Evolutionary conservation across 2,113 vertebrate genomes (phyloP).

Genomic region (Ranitomeya imitator): DNA sequence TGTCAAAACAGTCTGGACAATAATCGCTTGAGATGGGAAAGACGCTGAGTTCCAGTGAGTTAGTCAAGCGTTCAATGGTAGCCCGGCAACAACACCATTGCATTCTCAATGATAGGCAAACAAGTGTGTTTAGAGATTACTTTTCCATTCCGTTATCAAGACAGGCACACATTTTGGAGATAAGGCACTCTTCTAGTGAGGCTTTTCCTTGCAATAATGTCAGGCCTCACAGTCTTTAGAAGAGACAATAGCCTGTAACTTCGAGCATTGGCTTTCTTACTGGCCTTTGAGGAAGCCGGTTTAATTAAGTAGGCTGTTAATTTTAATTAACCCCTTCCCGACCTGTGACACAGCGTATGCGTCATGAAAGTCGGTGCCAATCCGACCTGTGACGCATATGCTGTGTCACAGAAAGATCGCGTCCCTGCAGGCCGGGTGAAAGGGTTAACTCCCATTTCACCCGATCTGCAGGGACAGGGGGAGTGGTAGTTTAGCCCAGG

Average conservation of each 20-base stretch:
- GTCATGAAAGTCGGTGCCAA: too few species aligned
- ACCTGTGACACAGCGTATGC: too few species aligned
- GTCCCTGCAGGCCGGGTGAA: too few species aligned
- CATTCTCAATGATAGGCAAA: conserved; percentile 53
- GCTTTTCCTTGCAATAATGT: conserved; percentile 45
- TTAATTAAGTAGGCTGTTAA: conserved; percentile 48
- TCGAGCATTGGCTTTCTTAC: not conserved
- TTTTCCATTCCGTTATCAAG: conserved; percentile 56
- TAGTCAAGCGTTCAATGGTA: conserved; percentile 47
- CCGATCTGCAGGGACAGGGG: too few species aligned
- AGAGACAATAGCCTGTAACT: conserved; percentile 41
- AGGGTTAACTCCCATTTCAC: too few species aligned
- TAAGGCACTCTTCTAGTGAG: conserved; percentile 46
- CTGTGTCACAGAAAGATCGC: too few species aligned
- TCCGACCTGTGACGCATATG: too few species aligned
- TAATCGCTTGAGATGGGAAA: conserved; percentile 45
- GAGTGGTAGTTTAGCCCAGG: too few species aligned
- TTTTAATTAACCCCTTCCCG: too few species aligned
- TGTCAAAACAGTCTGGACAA: conserved; percentile 44
- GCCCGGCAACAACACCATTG: conserved; percentile 45
- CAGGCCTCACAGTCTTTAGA: conserved; percentile 31
- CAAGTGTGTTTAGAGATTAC: conserved; percentile 56
- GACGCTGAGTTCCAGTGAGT: conserved; percentile 22
- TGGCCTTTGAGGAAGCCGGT: conserved; percentile 42
- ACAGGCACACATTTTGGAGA: conserved; percentile 51